Percentiles rank a stretch among this genome's conserved stretches.
phyloP scores from a whole-genome alignment of 2,113 vertebrate species.

The Carollia perspicillata region DNA sequence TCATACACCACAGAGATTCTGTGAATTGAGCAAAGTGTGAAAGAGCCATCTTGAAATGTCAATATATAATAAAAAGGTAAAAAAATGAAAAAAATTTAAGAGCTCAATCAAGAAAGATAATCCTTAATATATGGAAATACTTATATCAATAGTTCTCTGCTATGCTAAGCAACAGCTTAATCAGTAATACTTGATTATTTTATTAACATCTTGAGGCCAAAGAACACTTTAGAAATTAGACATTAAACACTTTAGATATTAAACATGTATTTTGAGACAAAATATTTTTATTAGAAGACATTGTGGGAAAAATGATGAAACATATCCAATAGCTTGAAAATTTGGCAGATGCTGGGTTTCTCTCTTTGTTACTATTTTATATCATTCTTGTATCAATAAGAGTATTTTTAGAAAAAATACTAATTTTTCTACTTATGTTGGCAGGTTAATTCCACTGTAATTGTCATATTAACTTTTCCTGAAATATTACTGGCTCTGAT shows the following conservation, averaged over 20 bases:
- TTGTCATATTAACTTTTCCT: not conserved
- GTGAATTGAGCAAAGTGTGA: conserved; percentile 1
- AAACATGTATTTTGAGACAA: conserved; percentile 26
- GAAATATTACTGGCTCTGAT: not conserved
- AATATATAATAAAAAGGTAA: conserved; percentile 7
- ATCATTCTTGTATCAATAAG: not conserved
- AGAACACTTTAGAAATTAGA: not conserved
- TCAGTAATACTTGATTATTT: not conserved
- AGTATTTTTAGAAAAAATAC: not conserved
- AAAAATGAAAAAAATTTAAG: conserved; percentile 1
- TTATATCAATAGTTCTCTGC: not conserved
- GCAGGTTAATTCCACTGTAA: not conserved
- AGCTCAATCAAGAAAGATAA: not conserved
- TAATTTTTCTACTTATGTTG: not conserved
- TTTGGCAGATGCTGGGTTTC: not conserved
- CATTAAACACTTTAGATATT: not conserved
- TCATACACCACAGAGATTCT: not conserved
- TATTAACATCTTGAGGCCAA: not conserved
- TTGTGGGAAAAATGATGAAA: not conserved
- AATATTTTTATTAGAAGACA: conserved; percentile 30
- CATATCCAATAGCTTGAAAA: not conserved
- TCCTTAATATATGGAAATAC: not conserved
- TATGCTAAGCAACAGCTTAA: not conserved
- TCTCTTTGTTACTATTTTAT: not conserved
- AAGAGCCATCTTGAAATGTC: not conserved